Percentiles rank a stretch among this genome's conserved stretches.
Evolutionary conservation across 92 coral and sea anemone genomes (phyloP).

Genomic region (Actinostola sp.): DNA sequence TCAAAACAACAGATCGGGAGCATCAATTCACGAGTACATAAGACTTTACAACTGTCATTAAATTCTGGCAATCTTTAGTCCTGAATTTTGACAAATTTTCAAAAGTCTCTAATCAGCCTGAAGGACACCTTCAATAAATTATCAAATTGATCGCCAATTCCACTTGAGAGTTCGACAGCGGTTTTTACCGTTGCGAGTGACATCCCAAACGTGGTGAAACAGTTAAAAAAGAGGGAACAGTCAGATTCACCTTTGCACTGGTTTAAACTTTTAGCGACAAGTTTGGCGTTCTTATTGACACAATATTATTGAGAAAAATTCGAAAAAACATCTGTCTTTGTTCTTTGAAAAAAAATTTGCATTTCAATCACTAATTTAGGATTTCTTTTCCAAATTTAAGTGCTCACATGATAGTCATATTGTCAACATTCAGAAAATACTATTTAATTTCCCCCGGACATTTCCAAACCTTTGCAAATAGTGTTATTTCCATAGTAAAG

Average conservation of each 20-base stretch:
- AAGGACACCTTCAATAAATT: too few relatives aligned
- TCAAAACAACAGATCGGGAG: not conserved
- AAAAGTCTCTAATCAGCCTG: not conserved
- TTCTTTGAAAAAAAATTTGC: not conserved
- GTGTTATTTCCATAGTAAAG: too few relatives aligned
- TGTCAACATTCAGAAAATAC: too few relatives aligned
- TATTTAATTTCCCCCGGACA: too few relatives aligned
- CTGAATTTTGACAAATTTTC: not conserved
- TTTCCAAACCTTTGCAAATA: too few relatives aligned
- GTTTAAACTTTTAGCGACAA: not conserved
- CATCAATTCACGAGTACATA: not conserved
- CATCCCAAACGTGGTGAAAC: too few relatives aligned
- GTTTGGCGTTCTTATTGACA: not conserved
- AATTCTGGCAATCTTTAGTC: not conserved
- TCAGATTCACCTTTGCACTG: conserved; percentile 1
- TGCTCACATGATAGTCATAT: too few relatives aligned
- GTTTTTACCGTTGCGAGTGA: not conserved
- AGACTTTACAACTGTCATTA: too few relatives aligned
- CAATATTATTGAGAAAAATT: not conserved
- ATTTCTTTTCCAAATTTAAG: not conserved
- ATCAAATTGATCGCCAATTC: not conserved
- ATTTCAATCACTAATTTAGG: not conserved
- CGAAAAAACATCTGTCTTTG: conserved; percentile 8
- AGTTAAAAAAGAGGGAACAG: not conserved
- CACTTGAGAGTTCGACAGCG: not conserved